These are phyloP conservation scores for Darwinula stevensoni DNA, from an alignment of 2,888 invertebrate species.

Conservation along the genomic window DNA sequence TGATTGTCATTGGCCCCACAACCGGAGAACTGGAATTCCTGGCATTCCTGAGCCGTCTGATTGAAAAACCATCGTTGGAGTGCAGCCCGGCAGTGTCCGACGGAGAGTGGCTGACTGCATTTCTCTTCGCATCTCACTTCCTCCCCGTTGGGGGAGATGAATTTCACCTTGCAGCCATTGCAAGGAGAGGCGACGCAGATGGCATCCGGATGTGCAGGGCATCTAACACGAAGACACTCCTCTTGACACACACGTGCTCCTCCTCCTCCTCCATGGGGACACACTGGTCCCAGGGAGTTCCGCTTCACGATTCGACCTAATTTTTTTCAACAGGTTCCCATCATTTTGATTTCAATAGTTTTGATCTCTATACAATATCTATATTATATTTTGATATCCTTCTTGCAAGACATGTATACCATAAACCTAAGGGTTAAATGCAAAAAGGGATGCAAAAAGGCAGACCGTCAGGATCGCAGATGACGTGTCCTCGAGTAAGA, in stretches of 20 bases:
- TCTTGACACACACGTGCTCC: slow-evolving; percentile 13
- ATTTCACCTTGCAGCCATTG: slow-evolving; percentile 13
- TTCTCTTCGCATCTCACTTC: slow-evolving; percentile 12
- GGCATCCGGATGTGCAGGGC: slow-evolving; percentile 14
- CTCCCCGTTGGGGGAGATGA: slow-evolving; percentile 11
- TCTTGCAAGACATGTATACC: no score
- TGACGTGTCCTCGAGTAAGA: slow-evolving; percentile 11
- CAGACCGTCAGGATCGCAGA: slow-evolving; percentile 9
- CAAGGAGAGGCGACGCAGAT: slow-evolving; percentile 16
- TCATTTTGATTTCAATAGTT: no score
- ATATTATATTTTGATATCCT: no score
- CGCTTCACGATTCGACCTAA: slow-evolving; percentile 12
- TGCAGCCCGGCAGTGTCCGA: slow-evolving; percentile 11
- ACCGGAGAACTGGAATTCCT: slow-evolving; percentile 12
- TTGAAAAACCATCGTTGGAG: slow-evolving; percentile 11
- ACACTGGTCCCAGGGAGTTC: slow-evolving; percentile 12
- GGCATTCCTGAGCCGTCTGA: slow-evolving; percentile 10
- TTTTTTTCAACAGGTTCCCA: background rate
- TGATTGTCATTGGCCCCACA: slow-evolving; percentile 13
- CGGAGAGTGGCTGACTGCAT: slow-evolving; percentile 11
- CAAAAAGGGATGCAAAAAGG: no score
- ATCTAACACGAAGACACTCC: slow-evolving; percentile 13
- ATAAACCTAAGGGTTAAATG: no score
- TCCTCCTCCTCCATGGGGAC: slow-evolving; percentile 11
- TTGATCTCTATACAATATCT: no score